These are phyloP conservation scores for Chloropsis hardwickii DNA, from an alignment of 2,113 vertebrate genomes.

Conservation along the genomic window DNA sequence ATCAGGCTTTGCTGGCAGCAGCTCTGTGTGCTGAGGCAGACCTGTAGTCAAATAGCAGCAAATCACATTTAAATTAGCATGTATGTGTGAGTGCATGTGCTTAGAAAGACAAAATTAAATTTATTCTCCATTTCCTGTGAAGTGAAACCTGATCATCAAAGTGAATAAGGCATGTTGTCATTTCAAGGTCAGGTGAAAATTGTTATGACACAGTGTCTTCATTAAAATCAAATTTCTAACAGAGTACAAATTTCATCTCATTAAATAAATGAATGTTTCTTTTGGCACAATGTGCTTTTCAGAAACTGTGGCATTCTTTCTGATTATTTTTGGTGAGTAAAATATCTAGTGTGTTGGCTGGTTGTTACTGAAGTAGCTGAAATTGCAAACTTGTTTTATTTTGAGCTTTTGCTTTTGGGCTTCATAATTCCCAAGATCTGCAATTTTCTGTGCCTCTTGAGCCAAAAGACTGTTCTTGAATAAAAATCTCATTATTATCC, in stretches of 20 bases:
- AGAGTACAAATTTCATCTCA: not conserved
- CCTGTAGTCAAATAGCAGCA: not conserved
- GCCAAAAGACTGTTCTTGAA: not conserved
- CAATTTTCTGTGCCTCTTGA: not conserved
- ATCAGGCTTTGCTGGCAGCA: not conserved
- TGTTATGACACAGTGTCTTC: not conserved
- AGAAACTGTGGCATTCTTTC: not conserved
- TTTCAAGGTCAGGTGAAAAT: slow-evolving; percentile 3
- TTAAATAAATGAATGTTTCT: not conserved
- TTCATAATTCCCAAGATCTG: not conserved
- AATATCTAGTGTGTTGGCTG: not conserved
- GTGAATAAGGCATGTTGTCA: not conserved
- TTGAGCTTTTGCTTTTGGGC: not conserved
- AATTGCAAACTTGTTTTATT: not conserved
- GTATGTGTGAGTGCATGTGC: not conserved
- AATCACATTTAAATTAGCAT: slow-evolving; percentile 3
- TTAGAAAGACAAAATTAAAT: not conserved
- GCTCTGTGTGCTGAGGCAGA: not conserved
- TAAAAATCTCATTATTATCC: not conserved
- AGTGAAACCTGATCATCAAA: not conserved
- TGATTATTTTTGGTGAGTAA: not conserved
- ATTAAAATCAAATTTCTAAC: not conserved
- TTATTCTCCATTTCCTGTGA: not conserved
- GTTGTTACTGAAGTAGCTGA: not conserved
- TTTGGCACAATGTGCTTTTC: not conserved